Evolutionary conservation across 2,113 vertebrate genomes (phyloP), one percentile per base, ranked within the genome.

Genomic region (Dromiciops gliroides): DNA sequence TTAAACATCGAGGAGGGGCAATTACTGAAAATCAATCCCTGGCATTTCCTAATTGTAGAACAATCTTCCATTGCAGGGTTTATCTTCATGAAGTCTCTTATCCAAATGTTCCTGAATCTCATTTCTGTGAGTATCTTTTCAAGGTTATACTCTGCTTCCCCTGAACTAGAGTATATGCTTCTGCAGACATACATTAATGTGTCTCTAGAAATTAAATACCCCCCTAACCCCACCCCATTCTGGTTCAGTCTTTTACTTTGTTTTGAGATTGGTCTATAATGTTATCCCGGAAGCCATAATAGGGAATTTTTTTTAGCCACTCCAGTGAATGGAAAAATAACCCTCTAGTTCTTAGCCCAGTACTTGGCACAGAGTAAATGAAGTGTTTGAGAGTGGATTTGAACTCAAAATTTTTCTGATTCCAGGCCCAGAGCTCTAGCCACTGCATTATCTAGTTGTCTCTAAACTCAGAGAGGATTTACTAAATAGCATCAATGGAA

Each of bases 1-100:
- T 97, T 98, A 98, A 98, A 97, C 96, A 98, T 89, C 97, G 97
- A 92, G 89, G 89, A 95, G 51, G 91, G 90, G 97, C 94, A 98
- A 97, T 95, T 96, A 98, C 53, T 96, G 94, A 96, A 96, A 97
- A 90, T 96, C 92, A 97, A 97, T 96, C 16, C 50, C 48, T 95
- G 75, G 51, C 52, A 97, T 97, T 97, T 98, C 97, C 93, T 98
- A 98, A 98, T 49, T 92, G 95, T 92, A 96, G 96, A 90, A 93
- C 0, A 91, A 31, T 95, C 96, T 97, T 95, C 92, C 50, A 94
- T 12, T 60, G 67, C 25, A 96, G 44, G 16, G 5, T 92, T 11
- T 22, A 51, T 2, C 4, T 52, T 91, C 22, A 89, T 51, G 3
- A 89, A 97, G 37, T 95, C 94, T 93, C 28, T 16, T 93, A 44